Conservation (phyloP, 2,113 vertebrate genomes). For the Coturnix japonica region DNA sequence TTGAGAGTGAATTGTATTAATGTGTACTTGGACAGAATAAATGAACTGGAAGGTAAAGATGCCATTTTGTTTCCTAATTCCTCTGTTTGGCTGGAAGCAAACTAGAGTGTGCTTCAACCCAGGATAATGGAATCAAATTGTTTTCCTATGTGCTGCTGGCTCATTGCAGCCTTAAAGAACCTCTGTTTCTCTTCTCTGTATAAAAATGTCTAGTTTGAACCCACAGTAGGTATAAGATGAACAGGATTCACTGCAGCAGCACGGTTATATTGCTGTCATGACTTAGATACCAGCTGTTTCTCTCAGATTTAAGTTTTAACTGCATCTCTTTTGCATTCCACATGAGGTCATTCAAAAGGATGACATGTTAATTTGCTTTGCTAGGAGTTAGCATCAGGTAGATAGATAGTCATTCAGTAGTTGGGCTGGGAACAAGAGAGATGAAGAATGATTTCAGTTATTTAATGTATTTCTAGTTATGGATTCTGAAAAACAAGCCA, state of each 20-base stretch:
- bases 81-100: background rate
- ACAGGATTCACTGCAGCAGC: background rate
- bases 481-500: background rate
- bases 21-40: conserved; percentile 1
- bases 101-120: background rate
- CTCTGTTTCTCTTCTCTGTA: background rate
- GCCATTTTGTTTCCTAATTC: background rate
- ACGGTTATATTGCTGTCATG: background rate
- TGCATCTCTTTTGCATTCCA: background rate
- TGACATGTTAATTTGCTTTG: background rate
- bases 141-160: background rate
- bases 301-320: background rate
- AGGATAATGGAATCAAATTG: background rate
- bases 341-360: background rate
- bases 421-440: background rate
- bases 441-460: background rate
- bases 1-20: background rate
- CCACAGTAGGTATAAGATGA: background rate
- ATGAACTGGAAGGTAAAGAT: conserved; percentile 2
- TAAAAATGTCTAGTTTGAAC: background rate
- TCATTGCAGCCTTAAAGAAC: conserved; percentile 6
- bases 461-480: background rate
- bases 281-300: background rate
- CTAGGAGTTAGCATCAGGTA: background rate
- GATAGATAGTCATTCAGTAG: background rate